A percentile compares a stretch with the other conserved stretches of the same genome.
These are phyloP conservation scores for Rhinoderma darwinii DNA, from an alignment of 2,113 vertebrate species.

Conservation along the genomic window DNA sequence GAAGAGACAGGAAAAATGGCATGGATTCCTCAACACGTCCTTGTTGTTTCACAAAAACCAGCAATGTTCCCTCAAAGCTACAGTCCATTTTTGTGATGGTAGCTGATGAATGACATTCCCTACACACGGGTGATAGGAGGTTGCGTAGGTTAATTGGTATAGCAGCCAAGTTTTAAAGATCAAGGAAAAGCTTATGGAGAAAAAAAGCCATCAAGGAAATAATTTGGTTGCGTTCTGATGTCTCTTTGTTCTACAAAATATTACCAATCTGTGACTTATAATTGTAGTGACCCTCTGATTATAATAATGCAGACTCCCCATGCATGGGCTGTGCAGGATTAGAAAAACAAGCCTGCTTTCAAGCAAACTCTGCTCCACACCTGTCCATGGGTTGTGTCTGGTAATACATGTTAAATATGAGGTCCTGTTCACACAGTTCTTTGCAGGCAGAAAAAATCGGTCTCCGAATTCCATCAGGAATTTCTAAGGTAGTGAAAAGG, in stretches of 20 bases:
- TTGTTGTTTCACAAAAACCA: slow-evolving; percentile 12
- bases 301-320: neutral
- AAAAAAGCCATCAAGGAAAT: neutral
- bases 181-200: neutral
- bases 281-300: neutral
- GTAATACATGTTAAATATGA: no score
- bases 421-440: no score
- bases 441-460: no score
- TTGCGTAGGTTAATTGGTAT: slow-evolving; percentile 16
- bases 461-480: no score
- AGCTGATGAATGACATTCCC: neutral
- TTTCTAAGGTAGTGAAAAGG: no score
- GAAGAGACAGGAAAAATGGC: slow-evolving; percentile 23
- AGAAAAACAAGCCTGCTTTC: no score
- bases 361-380: no score
- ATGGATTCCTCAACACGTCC: neutral
- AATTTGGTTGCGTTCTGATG: neutral
- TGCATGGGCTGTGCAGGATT: no score
- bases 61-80: neutral
- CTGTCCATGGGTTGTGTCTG: no score
- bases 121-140: neutral
- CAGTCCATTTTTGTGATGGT: neutral
- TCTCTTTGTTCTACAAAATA: neutral
- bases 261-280: neutral
- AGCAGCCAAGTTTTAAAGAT: neutral